Evolutionary conservation across 2,113 vertebrate species (phyloP), one percentile per base, ranked within the genome.

Genomic region (Chiloscyllium plagiosum): DNA sequence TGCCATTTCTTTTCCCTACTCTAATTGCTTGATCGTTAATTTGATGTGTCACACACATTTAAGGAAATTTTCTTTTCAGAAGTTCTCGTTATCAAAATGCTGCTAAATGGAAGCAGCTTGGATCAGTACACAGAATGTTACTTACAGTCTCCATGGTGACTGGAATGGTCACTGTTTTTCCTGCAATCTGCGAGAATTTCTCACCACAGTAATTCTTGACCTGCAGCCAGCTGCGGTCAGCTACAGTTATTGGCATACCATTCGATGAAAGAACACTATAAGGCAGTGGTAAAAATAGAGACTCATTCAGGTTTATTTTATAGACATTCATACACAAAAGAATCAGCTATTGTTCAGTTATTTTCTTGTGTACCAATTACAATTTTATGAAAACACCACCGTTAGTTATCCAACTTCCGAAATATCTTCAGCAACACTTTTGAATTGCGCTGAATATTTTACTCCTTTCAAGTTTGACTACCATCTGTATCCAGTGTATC

Each of bases 201-300:
- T 6, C 24, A 95, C 7, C 17, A 29, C 97, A 98, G 37, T 96
- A 96, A 97, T 98, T 98, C 97, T 98, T 98, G 96, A 99, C 98
- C 96, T 98, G 98, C 50, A 99, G 97, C 98, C 98, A 99, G 96
- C 98, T 97, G 96, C 97, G 98, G 96, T 98, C 98, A 0, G 97
- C 97, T 97, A 98, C 97, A 0, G 98, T 98, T 94, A 98, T 97
- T 2, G 97, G 94, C 8, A 98, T 97, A 86, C 97, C 98, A 0
- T 96, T 97, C 24, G 96, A 95, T 33, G 96, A 97, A 95, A 98
- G 98, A 78, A 97, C 76, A 95, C 98, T 98, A 95, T 94, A 66
- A 42, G 80, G n/a, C n/a, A 96, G 6, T 22, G 70, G 42, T 19
- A 50, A 37, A 69, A 94, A 66, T 56, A 94, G 33, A 65, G 20